Base-by-base conservation (phyloP, 2,113 vertebrate species). In the Isurus oxyrinchus region DNA sequence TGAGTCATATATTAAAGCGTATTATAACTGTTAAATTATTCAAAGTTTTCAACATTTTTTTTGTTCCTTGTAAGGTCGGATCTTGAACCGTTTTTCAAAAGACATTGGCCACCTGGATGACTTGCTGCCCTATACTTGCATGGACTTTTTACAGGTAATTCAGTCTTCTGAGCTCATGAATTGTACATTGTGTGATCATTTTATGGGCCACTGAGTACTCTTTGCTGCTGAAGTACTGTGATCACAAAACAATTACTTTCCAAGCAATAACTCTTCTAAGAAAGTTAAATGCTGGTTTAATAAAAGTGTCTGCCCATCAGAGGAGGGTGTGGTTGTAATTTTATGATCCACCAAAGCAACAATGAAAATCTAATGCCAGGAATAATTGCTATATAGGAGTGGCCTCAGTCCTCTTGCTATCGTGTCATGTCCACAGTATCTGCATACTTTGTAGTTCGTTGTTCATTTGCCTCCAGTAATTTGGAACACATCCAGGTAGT, bases 11-110 rank as follows among this genome's bases (percentile, higher is more conserved):
- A 27, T 7, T 27, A 49, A 69, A 72, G 2, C 76, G 1, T 55
- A 55, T 35, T 53, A 49, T 55, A 55, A 95, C 40, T 44, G 44
- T 69, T 69, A 44, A 69, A 31, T 76, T 67, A 95, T 53, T 69
- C 11, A 1, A 55, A 69, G 14, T 40, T 86, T 88, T 88, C 16
- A 53, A 35, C 53, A 1, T 59, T 96, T 63, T 87, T 96, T 96
- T 63, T 69, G 61, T 40, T 88, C 19, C 21, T 49, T 96, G 3
- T 97, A 11, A 99, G 99, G 99, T 97, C 98, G 99, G 97, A 99
- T 99, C 98, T 98, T 99, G 97, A 99, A 99, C 97, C 98, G 99
- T 97, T 99, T 99, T 97, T 99, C 99, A 96, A 99, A 99, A 98
- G 99, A 99, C 98, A 98, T 98, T 96, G 99, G 99, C 97, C 99